Base-by-base conservation (phyloP, 1,140 invertebrate species). In the Matsumurasca onukii region DNA sequence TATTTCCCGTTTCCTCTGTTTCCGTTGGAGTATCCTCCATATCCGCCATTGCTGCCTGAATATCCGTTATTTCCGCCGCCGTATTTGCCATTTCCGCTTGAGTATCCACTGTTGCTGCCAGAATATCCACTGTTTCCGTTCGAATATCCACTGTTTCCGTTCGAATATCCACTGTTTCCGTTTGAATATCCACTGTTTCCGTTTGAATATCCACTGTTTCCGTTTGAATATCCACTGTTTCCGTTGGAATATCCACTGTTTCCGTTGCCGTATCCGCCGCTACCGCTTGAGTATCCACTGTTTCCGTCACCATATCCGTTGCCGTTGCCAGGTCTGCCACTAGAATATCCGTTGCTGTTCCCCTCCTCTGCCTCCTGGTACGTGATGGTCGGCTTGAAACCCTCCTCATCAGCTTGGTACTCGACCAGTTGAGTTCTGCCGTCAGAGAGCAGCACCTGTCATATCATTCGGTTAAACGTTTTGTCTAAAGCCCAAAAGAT, bases 351-450 rank as follows among this genome's bases (percentile, higher is more conserved):
- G 22, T 66, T 66, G 25, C 34, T 39, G 48, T 45, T 48, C 1
- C 51, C 51, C n/a, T n/a, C n/a, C n/a, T n/a, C n/a, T n/a, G n/a
- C n/a, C 9, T 66, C 59, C 0, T 30, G 15, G 63, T 65, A 31
- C 17, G 59, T 31, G 71, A 94, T 88, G 76, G 87, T 86, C 67
- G 92, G 91, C 78, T 90, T 89, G 79, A 89, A 94, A 74, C 92
- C 92, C 67, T 90, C 87, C 73, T 85, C 83, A 77, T 91, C 91
- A 1, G 90, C 91, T 78, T 90, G 86, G 78, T 94, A 95, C 77
- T 90, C 86, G 49, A 95, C 90, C 73, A 91, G 85, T n/a, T 93
- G 91, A 78, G 88, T 91, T 77, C 91, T 87, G 76, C 92, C 92
- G 81, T 94, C 92, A 59, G 92, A 91, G 73, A 94, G 83, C 39